Percentiles rank a stretch among this genome's conserved stretches.
These are phyloP conservation scores for Pomacea maculata DNA, from an alignment of 1,140 invertebrate species.

Conservation along the genomic window DNA sequence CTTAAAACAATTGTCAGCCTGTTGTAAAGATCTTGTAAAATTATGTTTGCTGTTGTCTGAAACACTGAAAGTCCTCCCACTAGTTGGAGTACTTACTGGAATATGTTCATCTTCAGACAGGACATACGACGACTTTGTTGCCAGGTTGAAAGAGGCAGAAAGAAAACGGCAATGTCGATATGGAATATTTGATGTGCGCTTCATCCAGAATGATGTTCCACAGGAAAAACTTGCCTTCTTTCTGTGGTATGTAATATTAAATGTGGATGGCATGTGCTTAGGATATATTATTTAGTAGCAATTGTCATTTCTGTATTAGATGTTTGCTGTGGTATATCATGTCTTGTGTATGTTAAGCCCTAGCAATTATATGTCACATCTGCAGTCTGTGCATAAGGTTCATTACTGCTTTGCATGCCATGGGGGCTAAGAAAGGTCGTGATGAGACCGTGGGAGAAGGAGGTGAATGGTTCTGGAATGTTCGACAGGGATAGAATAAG, in stretches of 20 bases:
- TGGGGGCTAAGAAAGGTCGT: too few relatives aligned
- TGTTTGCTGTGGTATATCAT: too few relatives aligned
- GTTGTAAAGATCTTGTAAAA: neutral
- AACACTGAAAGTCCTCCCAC: too few relatives aligned
- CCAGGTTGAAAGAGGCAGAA: conserved; percentile 41
- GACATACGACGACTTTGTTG: conserved; percentile 47
- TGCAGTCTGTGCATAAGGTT: too few relatives aligned
- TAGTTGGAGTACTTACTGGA: too few relatives aligned
- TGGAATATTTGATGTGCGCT: conserved; percentile 49
- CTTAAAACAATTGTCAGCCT: neutral
- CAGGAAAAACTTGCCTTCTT: conserved; percentile 50
- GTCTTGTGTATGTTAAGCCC: neutral
- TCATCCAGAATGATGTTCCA: conserved; percentile 37
- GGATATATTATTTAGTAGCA: neutral
- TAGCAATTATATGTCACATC: neutral
- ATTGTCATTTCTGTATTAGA: neutral
- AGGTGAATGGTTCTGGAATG: too few relatives aligned
- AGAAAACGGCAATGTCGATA: conserved; percentile 45
- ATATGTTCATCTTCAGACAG: conserved; percentile 28
- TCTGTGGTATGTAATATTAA: conserved; percentile 41
- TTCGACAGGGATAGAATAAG: too few relatives aligned
- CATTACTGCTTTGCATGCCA: too few relatives aligned
- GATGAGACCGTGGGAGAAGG: too few relatives aligned
- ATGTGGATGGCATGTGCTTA: too few relatives aligned
- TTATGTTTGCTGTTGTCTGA: too few relatives aligned